Base-by-base conservation (phyloP, 2,797 vertebrate species). In the Octomys mimax region DNA sequence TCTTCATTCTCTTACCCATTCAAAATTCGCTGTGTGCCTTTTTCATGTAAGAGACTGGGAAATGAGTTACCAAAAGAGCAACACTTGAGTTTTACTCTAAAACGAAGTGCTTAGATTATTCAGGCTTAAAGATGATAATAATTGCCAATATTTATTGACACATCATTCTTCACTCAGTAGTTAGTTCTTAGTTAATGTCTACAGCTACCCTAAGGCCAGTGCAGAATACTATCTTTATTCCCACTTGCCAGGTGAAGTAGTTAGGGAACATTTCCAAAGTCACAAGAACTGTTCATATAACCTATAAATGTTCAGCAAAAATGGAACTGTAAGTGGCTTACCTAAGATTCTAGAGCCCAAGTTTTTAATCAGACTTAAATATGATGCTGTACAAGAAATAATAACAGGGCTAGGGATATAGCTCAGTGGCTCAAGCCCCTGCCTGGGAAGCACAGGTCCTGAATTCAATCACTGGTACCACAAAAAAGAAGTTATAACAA, bases 131-230 rank as follows among this genome's bases (percentile, higher is more conserved):
- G 9, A 57, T 54, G 66, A 89, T 84, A 61, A 82, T 86, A 61
- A 82, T 82, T 82, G 59, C n/a, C 68, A 93, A n/a, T 85, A 61
- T 71, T 87, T 71, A 54, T 21, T 52, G 71, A 39, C 24, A 92
- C 46, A 70, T 59, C 62, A 85, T 86, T 92, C 79, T 89, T 18
- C 19, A 70, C n/a, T 57, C 36, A 22, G 52, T 68, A 36, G 36
- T 66, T 87, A 68, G 89, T 92, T 82, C 22, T 52, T 52, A 73
- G 0, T 24, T 77, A 83, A 79, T 80, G 77, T 61, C 70, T 46
- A 87, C 54, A 89, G 24, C 28, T 84, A 66, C 16, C 8, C 75
- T 62, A 36, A 89, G 57, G 33, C 5, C 21, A 16, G 28, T 22
- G 28, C 18, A 49, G 18, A 39, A 5, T 39, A 42, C 36, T 59